Evolutionary conservation across 92 coral and sea anemone species (phyloP), one percentile per base, ranked within the genome.

Genomic region (Parazoanthus atlanticus): DNA sequence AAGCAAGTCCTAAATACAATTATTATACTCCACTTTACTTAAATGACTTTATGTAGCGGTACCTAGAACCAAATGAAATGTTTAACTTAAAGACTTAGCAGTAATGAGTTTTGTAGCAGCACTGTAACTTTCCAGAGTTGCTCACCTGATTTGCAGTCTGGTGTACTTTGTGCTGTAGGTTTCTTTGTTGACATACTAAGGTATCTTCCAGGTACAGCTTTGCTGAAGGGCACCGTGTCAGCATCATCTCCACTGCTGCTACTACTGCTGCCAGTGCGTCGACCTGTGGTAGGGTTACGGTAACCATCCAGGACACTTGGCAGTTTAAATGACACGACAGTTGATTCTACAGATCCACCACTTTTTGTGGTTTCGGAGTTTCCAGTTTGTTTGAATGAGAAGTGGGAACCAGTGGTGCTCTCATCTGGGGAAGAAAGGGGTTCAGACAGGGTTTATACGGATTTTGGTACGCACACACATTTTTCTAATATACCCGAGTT

Each of bases 231-330:
- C 34, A 91, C 89, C 9, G 95, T 90, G 89, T 93, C 95, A 15
- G 96, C 91, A 71, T 95, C 98, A 66, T 95, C 98, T 56, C 99
- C 90, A 82, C 98, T 93, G 85, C 97, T 95, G 88, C 98, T 94
- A 36, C 95, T 91, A 49, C 88, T 91, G 66, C 85, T 74, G 26
- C 89, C 84, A 29, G 87, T 86, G 4, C 90, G 86, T 71, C 73
- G 83, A 54, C 73, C 73, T 1, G 72, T 41, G 7, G 82, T 21
- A 19, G 74, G 83, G 30, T 65, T 88, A 43, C 89, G 79, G 36
- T 86, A 88, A 74, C 88, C 89, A 76, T 93, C 92, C 26, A 90
- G 85, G 88, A 89, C 86, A 76, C 92, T 88, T 30, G 98, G 95
- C 29, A 95, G 84, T 85, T 93, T 93, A 70, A 93, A 95, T 34